A percentile compares a stretch with the other conserved stretches of the same genome.
phyloP scores from a whole-genome alignment of 2,797 vertebrate species.

The Zalophus californianus region DNA sequence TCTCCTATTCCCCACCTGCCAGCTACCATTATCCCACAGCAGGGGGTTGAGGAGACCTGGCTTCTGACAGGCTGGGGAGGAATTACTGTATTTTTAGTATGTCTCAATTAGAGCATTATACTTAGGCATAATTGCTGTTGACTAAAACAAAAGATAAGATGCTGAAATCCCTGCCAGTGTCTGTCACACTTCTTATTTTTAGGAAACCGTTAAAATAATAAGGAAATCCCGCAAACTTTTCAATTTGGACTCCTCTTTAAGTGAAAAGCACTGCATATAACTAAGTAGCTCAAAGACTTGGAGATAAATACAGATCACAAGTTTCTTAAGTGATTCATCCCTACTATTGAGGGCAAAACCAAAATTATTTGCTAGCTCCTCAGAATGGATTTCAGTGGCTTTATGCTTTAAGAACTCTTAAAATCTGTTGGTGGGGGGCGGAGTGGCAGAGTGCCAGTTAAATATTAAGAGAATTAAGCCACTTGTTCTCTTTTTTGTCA shows the following conservation, averaged over 20 bases:
- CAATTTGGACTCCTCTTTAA: not conserved
- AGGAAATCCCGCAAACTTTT: not conserved
- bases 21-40: not conserved
- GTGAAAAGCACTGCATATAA: not conserved
- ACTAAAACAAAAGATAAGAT: not conserved
- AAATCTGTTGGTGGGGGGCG: not conserved
- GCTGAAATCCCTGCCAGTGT: not conserved
- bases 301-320: not conserved
- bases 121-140: not conserved
- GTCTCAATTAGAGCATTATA: not conserved
- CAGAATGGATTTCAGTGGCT: not conserved
- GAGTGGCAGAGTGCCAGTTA: not conserved
- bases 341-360: not conserved
- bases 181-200: conserved; percentile 17
- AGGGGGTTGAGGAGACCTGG: not conserved
- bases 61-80: not conserved
- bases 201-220: not conserved
- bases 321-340: not conserved
- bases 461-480: not conserved
- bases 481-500: not conserved
- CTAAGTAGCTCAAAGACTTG: not conserved
- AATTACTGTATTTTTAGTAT: not conserved
- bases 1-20: not conserved
- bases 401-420: not conserved
- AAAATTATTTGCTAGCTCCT: not conserved